These are phyloP conservation scores for Synergus gifuensis DNA, from an alignment of 2,888 invertebrate genomes.

Conservation along the genomic window DNA sequence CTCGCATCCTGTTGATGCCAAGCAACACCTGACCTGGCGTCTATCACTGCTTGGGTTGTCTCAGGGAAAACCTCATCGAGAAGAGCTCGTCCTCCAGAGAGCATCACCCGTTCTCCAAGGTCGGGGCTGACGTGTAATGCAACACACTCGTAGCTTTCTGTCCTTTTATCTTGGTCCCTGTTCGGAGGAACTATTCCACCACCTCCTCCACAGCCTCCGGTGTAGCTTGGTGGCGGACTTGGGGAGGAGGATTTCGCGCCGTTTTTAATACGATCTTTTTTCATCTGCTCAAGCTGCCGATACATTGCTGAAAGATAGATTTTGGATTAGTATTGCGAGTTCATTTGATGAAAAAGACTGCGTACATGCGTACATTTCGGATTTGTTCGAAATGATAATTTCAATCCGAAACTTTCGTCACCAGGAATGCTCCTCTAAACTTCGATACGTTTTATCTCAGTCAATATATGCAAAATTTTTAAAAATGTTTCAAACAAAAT, in stretches of 20 bases:
- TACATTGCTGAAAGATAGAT: conserved; percentile 83
- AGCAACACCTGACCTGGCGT: conserved; percentile 87
- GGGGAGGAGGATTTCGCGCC: conserved; percentile 71
- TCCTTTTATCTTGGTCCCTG: conserved; percentile 56
- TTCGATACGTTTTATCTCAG: no score
- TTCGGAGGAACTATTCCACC: conserved; percentile 60
- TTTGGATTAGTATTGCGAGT: background rate
- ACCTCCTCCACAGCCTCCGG: conserved; percentile 62
- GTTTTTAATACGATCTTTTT: conserved; percentile 84
- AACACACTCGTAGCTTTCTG: conserved; percentile 85
- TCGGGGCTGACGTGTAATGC: conserved; percentile 90
- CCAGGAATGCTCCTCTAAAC: no score
- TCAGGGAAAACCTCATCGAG: conserved; percentile 88
- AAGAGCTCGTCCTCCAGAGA: conserved; percentile 88
- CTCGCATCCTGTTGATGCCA: conserved; percentile 91
- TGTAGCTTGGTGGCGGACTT: conserved; percentile 74
- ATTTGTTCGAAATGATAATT: no score
- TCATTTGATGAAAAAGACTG: no score
- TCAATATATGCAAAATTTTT: no score
- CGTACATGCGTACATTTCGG: no score
- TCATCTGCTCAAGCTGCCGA: conserved; percentile 85
- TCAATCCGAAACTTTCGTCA: no score
- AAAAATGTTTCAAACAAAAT: no score
- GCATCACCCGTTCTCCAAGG: conserved; percentile 88
- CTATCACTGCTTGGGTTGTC: conserved; percentile 88